Conservation (phyloP, 2,888 invertebrate genomes). For the Nowickia ferox region DNA sequence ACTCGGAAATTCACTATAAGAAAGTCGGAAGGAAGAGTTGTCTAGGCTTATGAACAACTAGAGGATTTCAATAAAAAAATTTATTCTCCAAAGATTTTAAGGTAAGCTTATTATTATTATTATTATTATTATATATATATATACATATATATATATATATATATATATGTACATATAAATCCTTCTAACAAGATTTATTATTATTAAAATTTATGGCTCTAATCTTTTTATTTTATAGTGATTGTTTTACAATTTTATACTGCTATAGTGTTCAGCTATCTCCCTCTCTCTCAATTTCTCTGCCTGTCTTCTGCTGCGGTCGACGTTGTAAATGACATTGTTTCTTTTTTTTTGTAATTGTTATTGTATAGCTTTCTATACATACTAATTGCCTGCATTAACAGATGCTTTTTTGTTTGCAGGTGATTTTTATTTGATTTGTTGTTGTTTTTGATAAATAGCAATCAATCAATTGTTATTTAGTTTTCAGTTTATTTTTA, state of each 20-base stretch:
- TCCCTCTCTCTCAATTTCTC: not conserved
- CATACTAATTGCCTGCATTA: conserved; percentile 44
- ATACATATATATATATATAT: no score
- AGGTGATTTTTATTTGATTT: conserved; percentile 48
- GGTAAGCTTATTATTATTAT: conserved; percentile 59
- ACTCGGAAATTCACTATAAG: not conserved
- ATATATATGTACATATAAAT: no score
- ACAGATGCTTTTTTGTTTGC: conserved; percentile 58
- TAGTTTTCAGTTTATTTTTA: conserved; percentile 21
- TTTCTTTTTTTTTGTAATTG: conserved; percentile 74
- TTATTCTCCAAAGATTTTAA: conserved; percentile 24
- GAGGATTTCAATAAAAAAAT: not conserved
- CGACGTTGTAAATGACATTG: conserved; percentile 77
- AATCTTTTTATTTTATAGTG: conserved; percentile 2
- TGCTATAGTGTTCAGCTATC: not conserved
- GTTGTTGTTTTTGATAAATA: conserved; percentile 42
- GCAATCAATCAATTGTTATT: conserved; percentile 54
- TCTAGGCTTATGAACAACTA: conserved; percentile 10
- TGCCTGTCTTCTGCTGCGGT: conserved; percentile 31
- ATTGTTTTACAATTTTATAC: conserved; percentile 27
- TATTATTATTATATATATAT: not conserved
- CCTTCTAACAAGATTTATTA: no score
- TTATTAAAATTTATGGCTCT: not conserved
- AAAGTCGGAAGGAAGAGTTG: not conserved
- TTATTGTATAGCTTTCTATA: conserved; percentile 73